These are phyloP conservation scores for Caenorhabditis sp. DNA, from an alignment of 2,888 invertebrate genomes.

Conservation along the genomic window DNA sequence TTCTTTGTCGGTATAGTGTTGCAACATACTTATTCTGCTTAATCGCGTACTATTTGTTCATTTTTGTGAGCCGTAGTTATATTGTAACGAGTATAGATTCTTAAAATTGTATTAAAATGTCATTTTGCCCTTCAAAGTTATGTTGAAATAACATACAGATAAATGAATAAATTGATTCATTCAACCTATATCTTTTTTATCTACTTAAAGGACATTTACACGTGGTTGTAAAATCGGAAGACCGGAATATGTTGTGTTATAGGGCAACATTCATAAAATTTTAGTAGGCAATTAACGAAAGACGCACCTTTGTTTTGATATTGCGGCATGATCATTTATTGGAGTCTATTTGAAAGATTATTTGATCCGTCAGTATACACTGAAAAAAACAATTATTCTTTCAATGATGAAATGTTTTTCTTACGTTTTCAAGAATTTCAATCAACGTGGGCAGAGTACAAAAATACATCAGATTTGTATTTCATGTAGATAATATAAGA, in stretches of 20 bases:
- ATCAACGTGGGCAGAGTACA: too few relatives aligned
- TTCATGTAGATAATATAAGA: too few relatives aligned
- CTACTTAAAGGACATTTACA: conserved; percentile 8
- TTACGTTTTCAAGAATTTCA: too few relatives aligned
- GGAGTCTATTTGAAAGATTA: too few relatives aligned
- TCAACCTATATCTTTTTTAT: too few relatives aligned
- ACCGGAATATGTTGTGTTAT: conserved; percentile 3
- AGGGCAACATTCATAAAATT: conserved; percentile 18
- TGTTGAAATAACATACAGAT: not conserved
- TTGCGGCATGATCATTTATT: not conserved
- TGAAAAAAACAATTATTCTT: too few relatives aligned
- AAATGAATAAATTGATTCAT: not conserved
- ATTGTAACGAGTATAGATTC: conserved; percentile 3
- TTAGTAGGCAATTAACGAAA: conserved; percentile 20
- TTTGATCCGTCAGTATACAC: too few relatives aligned
- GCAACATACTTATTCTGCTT: not conserved
- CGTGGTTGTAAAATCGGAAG: conserved; percentile 32
- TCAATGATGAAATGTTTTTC: too few relatives aligned
- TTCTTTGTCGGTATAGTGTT: not conserved
- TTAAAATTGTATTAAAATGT: not conserved
- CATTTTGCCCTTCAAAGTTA: not conserved
- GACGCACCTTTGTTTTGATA: conserved; percentile 19
- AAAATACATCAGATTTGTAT: too few relatives aligned
- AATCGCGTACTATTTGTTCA: not conserved
- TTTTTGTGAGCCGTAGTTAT: not conserved